Conservation (phyloP, 2,113 vertebrate species). For the Dromaius novaehollandiae region DNA sequence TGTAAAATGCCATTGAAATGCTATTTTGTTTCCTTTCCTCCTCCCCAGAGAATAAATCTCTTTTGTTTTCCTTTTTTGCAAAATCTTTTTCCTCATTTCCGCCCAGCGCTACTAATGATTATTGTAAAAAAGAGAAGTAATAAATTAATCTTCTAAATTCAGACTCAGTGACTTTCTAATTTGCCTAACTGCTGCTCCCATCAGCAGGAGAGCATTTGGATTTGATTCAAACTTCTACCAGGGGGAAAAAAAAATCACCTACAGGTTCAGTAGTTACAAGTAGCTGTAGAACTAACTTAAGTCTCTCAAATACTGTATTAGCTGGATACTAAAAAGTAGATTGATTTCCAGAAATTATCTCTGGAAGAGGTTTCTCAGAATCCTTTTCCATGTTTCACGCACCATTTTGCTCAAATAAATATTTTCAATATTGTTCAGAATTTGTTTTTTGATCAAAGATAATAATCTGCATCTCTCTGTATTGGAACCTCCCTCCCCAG, state of each 20-base stretch:
- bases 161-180: background rate
- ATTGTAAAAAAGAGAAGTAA: background rate
- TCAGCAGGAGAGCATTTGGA: background rate
- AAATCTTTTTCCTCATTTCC: background rate
- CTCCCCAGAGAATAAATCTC: background rate
- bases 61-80: background rate
- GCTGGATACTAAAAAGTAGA: background rate
- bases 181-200: background rate
- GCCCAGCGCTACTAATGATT: background rate
- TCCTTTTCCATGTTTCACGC: background rate
- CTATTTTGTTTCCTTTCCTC: background rate
- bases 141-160: constrained; percentile 21
- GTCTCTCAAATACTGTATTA: background rate
- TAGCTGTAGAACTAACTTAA: background rate
- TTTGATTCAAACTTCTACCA: background rate
- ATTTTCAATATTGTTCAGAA: background rate
- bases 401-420: background rate
- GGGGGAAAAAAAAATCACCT: background rate
- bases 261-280: background rate
- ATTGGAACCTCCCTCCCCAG: background rate
- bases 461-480: background rate
- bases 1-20: background rate
- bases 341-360: background rate
- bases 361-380: background rate
- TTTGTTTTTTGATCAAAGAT: background rate